Percentiles rank a stretch among this genome's conserved stretches.
Evolutionary conservation across 2,797 vertebrate genomes (phyloP).

Genomic region (Erethizon dorsatum): DNA sequence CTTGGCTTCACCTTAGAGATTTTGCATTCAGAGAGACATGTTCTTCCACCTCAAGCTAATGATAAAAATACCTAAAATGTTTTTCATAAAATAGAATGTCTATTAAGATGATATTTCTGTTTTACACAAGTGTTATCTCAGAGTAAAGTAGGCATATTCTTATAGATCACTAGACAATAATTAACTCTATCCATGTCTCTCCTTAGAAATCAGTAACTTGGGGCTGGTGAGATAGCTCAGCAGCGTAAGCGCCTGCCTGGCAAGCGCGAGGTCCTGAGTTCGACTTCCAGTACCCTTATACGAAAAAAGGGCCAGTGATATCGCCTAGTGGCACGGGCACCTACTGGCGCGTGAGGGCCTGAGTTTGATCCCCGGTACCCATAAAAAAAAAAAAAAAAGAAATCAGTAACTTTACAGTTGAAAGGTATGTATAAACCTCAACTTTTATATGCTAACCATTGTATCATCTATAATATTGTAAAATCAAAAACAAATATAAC

Average conservation of each 20-base stretch:
- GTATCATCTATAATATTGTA: not conserved
- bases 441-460: not conserved
- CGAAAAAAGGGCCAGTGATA: too few species aligned
- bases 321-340: too few species aligned
- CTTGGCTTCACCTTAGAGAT: not conserved
- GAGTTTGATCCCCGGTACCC: too few species aligned
- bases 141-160: not conserved
- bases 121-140: not conserved
- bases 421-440: not conserved
- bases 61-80: not conserved
- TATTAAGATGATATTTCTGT: not conserved
- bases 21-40: not conserved
- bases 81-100: not conserved
- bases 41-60: not conserved
- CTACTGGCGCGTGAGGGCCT: too few species aligned
- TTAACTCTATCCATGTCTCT: not conserved
- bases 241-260: too few species aligned
- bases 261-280: too few species aligned
- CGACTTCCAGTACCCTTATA: too few species aligned
- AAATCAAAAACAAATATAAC: not conserved
- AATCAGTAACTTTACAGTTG: not conserved
- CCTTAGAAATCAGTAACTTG: not conserved
- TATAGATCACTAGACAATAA: not conserved
- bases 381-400: too few species aligned
- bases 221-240: too few species aligned